Base-by-base conservation (phyloP, 2,888 invertebrate genomes). In the Trichogramma dendrolimi region DNA sequence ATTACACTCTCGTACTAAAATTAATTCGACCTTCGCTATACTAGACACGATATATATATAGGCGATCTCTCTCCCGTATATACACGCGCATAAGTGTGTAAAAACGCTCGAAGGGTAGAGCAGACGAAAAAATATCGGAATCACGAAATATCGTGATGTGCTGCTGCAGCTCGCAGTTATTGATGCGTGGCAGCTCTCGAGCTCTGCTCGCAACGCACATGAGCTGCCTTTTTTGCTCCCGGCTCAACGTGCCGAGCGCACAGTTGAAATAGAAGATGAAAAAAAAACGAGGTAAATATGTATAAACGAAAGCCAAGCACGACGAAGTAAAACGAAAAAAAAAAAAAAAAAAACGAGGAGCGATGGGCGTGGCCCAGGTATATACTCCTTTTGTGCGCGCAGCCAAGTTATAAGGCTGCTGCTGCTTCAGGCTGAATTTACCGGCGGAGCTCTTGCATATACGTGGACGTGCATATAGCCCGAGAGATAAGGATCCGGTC, bases 401-500 rank as follows among this genome's bases (percentile, higher is more conserved):
- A 52, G 10, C 27, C 14, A 8, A 14, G 11, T 14, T 50, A 8
- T 14, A 50, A 11, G 51, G 10, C 11, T n/a, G 10, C 8, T 50
- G 14, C n/a, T 8, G 55, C 39, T 68, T 68, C 67, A 53, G 27
- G 10, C n/a, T 46, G n/a, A 46, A 46, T n/a, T n/a, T 10, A 46
- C 8, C 46, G 43, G 7, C 39, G 38, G 38, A 10, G 51, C 8
- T 46, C 46, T 46, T 46, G 8, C 46, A 65, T 70, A 66, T 67
- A 68, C 65, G 63, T 68, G 69, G 69, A 65, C 27, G 27, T 27
- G 27, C 27, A 27, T 27, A 27, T 27, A 27, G 27, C 27, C 27
- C 27, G 27, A 27, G 66, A 76, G 76, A 77, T 77, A 77, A 77
- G 75, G 75, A 61, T 64, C 77, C 77, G 72, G 71, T 68, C 76